Percentiles rank a stretch among this genome's conserved stretches.
Evolutionary conservation across 2,888 invertebrate genomes (phyloP).

Genomic region (Camptogramma bilineatum): DNA sequence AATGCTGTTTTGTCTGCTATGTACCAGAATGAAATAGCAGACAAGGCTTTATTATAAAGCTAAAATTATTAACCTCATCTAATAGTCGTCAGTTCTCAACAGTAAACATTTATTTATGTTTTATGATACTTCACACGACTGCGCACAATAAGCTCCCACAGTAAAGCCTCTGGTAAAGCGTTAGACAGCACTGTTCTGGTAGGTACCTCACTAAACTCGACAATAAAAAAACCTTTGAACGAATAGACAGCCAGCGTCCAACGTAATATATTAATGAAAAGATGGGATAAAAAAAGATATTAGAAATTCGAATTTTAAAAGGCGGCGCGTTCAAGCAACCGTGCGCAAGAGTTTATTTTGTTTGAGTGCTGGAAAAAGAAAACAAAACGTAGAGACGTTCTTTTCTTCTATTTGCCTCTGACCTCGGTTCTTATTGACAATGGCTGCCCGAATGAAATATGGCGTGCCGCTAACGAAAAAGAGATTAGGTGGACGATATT

Average conservation of each 20-base stretch:
- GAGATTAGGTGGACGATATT: conserved; percentile 82
- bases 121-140: conserved; percentile 56
- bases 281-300: conserved; percentile 74
- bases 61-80: conserved; percentile 2
- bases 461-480: conserved; percentile 80
- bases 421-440: conserved; percentile 83
- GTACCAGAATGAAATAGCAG: not conserved
- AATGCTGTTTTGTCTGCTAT: no score
- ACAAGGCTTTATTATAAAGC: not conserved
- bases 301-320: conserved; percentile 77
- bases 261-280: conserved; percentile 84
- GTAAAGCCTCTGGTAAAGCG: conserved; percentile 51
- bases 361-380: conserved; percentile 79
- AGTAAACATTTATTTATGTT: conserved; percentile 48
- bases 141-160: conserved; percentile 61
- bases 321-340: conserved; percentile 79
- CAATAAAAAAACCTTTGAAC: conserved; percentile 57
- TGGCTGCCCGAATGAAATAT: conserved; percentile 85
- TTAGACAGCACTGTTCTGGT: conserved; percentile 66
- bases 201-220: conserved; percentile 61
- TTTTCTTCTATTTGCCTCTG: conserved; percentile 83
- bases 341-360: conserved; percentile 76
- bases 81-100: conserved; percentile 42
- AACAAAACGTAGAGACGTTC: conserved; percentile 74
- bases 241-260: conserved; percentile 74